phyloP scores from a whole-genome alignment of 2,888 invertebrate genomes.

The Melanchra persicariae region DNA sequence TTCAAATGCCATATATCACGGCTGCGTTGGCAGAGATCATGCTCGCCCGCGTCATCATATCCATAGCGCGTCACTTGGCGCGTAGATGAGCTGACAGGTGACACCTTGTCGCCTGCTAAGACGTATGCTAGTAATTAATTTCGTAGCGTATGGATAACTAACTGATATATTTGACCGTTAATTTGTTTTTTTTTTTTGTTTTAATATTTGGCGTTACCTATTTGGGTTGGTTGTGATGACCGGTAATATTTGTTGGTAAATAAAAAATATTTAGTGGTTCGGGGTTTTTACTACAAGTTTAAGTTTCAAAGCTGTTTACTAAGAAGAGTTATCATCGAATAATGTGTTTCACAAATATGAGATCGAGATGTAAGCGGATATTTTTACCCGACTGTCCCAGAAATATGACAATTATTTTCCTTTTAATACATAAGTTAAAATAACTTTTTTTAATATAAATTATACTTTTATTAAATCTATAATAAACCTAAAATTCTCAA shows the following conservation, averaged over 20 bases:
- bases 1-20: slow-evolving; percentile 10
- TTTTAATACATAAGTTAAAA: too few species aligned
- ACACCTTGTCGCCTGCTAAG: slow-evolving; percentile 22
- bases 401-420: not conserved
- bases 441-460: too few species aligned
- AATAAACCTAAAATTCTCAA: too few species aligned
- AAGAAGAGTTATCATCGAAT: not conserved
- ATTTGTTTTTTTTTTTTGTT: not conserved
- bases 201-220: not conserved
- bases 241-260: not conserved
- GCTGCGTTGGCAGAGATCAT: slow-evolving; percentile 12
- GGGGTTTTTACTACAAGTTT: too few species aligned
- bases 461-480: too few species aligned
- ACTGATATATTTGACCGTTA: slow-evolving; percentile 2
- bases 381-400: not conserved
- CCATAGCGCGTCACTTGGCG: slow-evolving; percentile 7
- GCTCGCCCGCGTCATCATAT: slow-evolving; percentile 19
- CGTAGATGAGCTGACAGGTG: slow-evolving; percentile 9
- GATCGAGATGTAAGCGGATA: not conserved
- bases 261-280: not conserved
- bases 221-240: not conserved
- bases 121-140: slow-evolving; percentile 21
- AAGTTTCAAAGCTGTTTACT: too few species aligned
- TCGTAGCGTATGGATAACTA: not conserved
- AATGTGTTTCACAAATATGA: not conserved